Evolutionary conservation across 2,888 invertebrate species (phyloP).

Genomic region (Caenorhabditis sp.): DNA sequence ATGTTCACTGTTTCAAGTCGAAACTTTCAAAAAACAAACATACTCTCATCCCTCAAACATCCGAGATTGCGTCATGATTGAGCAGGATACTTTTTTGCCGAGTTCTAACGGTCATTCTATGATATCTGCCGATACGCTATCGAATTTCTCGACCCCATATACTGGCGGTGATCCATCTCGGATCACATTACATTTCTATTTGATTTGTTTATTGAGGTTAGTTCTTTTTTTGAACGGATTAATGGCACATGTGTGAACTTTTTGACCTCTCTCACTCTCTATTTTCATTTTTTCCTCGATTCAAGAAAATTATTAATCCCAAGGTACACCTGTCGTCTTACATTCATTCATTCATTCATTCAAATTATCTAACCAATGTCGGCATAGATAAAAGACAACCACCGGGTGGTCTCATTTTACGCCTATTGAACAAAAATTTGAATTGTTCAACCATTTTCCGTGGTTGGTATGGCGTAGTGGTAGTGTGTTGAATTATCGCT

Average conservation of each 20-base stretch:
- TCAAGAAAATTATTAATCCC: no score
- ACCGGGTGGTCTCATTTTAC: slow-evolving; percentile 1
- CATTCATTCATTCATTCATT: no score
- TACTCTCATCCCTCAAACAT: not conserved
- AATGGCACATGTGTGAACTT: not conserved
- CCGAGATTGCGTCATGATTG: not conserved
- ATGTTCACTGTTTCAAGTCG: no score
- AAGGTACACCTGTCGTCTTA: not conserved
- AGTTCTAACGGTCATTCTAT: not conserved
- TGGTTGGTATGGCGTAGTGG: no score
- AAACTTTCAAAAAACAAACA: not conserved
- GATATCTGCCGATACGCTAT: not conserved
- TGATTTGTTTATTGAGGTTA: not conserved
- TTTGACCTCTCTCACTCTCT: no score
- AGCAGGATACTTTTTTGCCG: not conserved
- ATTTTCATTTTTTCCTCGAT: no score
- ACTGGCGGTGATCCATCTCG: not conserved
- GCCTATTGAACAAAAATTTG: not conserved
- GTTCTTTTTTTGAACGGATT: not conserved
- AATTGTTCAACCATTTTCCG: no score
- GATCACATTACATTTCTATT: not conserved
- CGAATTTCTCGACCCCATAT: not conserved
- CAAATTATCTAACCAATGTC: not conserved
- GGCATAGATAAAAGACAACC: not conserved
- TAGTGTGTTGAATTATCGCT: no score